Evolutionary conservation across 2,888 invertebrate species (phyloP).

Genomic region (Trichacis sp.): DNA sequence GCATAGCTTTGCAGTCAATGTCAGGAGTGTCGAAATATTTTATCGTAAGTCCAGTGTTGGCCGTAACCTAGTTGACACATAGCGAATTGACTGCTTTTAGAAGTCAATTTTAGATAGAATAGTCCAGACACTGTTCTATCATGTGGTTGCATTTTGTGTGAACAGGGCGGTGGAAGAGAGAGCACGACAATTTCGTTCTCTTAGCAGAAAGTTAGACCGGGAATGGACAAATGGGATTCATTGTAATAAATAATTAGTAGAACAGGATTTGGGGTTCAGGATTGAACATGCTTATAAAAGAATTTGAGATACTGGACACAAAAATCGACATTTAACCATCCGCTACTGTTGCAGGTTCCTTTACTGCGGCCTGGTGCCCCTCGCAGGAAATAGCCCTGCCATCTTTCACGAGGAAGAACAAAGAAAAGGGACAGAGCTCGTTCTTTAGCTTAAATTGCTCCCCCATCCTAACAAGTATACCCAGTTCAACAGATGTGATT

Average conservation of each 20-base stretch:
- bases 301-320: conserved; percentile 39
- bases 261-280: conserved; percentile 17
- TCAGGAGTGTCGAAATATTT: conserved; percentile 51
- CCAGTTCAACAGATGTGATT: conserved; percentile 60
- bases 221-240: conserved; percentile 21
- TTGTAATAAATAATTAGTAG: conserved; percentile 51
- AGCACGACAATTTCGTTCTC: conserved; percentile 55
- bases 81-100: conserved; percentile 48
- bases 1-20: no score
- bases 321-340: conserved; percentile 50
- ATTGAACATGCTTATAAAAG: conserved; percentile 36
- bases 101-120: no score
- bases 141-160: conserved; percentile 59
- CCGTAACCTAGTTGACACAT: conserved; percentile 52
- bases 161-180: conserved; percentile 56
- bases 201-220: conserved; percentile 50
- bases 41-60: conserved; percentile 48
- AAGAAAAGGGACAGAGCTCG: conserved; percentile 59
- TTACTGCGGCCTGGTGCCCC: conserved; percentile 49
- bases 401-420: conserved; percentile 56
- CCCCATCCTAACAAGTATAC: conserved; percentile 54
- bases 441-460: conserved; percentile 53
- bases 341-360: conserved; percentile 45
- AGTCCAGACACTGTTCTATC: conserved; percentile 55
- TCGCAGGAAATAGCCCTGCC: conserved; percentile 49